Evolutionary conservation across 2,888 invertebrate species (phyloP).

Genomic region (Malthinus seriepunctatus): DNA sequence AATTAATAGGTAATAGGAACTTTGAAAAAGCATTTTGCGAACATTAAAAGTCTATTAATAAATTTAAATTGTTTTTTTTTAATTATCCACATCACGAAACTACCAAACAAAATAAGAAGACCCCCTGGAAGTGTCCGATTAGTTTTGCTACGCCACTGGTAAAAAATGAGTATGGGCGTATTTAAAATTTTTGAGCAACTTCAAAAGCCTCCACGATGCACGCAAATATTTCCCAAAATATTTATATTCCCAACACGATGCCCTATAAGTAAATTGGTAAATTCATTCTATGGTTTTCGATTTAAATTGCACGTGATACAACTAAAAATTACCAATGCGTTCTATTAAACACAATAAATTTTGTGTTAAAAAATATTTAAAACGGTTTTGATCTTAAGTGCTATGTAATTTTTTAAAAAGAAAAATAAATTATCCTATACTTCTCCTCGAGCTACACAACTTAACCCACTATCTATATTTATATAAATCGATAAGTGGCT

Average conservation of each 20-base stretch:
- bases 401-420: neutral
- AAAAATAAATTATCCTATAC: slow-evolving; percentile 5
- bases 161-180: too few relatives aligned
- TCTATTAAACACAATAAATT: neutral
- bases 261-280: slow-evolving; percentile 6
- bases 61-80: too few relatives aligned
- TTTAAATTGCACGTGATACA: slow-evolving; percentile 7
- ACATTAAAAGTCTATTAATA: too few relatives aligned
- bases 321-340: slow-evolving; percentile 4
- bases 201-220: neutral
- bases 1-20: too few relatives aligned
- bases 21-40: too few relatives aligned
- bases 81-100: too few relatives aligned
- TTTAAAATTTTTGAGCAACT: too few relatives aligned
- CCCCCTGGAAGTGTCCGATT: too few relatives aligned
- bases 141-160: too few relatives aligned
- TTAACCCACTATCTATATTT: slow-evolving; percentile 13
- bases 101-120: too few relatives aligned
- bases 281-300: slow-evolving; percentile 4
- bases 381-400: neutral
- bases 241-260: neutral
- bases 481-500: slow-evolving; percentile 20
- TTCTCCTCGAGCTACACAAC: neutral
- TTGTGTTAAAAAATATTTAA: neutral
- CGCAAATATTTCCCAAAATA: neutral